Evolutionary conservation across 2,113 vertebrate genomes (phyloP), one percentile per base, ranked within the genome.

Genomic region (Siniperca knerii): DNA sequence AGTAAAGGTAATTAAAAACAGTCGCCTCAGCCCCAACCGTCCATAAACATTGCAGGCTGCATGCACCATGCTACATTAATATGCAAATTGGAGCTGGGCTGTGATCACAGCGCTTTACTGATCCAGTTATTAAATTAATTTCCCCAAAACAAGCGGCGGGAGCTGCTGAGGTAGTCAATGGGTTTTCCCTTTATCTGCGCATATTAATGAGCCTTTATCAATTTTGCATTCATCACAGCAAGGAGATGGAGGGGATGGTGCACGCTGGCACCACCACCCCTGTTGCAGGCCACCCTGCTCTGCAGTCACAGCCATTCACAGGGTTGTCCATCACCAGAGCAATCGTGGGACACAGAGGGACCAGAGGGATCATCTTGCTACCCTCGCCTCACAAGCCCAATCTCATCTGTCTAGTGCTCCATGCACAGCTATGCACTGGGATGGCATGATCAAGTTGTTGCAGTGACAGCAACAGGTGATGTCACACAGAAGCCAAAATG

Each of bases 71-170:
- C 81, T 25, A 87, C 93, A 95, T 96, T 95, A 95, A 93, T 94
- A 95, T 95, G 95, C 90, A 94, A 96, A 96, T 94, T 92, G 90
- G 54, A 84, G 87, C 77, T 50, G 82, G 81, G 90, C 84, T 84
- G 91, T 69, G 85, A 95, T 94, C 92, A 85, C 84, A 7, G 68
- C 29, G 69, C 90, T 92, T 90, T 92, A 88, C 92, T 91, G 85
- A 93, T 94, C 90, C 90, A 87, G 86, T 95, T 95, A 95, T 94
- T 95, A 95, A 95, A 95, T 94, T 90, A 93, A 95, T 95, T 94
- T 93, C 78, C 82, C 75, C 82, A 88, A 93, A 94, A 94, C 92
- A 93, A 92, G 89, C 84, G 6, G 79, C 87, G 74, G 83, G 87
- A 90, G 91, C 87, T 93, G 94, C 94, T 94, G 90, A 92, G 91